Conservation (phyloP, 2,888 invertebrate species). For the Acholoe squamosa region DNA sequence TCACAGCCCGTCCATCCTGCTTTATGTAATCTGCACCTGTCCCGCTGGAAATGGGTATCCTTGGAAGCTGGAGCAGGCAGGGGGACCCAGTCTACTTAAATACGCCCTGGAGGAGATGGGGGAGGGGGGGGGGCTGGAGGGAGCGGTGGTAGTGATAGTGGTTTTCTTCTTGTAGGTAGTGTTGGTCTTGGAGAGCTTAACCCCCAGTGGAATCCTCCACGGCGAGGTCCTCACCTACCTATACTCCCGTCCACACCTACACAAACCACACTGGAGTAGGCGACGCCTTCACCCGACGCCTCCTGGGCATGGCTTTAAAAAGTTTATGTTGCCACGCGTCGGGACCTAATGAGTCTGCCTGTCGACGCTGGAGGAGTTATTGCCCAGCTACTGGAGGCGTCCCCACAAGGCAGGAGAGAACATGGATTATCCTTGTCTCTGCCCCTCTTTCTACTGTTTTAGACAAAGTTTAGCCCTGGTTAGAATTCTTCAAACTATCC, state of each 20-base stretch:
- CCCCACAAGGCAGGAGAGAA: not conserved
- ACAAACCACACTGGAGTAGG: not conserved
- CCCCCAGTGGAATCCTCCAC: too few species aligned
- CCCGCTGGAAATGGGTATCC: not conserved
- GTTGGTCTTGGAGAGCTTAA: too few species aligned
- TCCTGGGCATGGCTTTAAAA: conserved; percentile 20
- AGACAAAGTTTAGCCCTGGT: too few species aligned
- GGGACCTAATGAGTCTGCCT: not conserved
- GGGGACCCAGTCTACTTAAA: not conserved
- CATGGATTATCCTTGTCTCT: not conserved
- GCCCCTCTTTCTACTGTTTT: too few species aligned
- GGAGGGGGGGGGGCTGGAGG: too few species aligned
- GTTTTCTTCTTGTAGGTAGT: too few species aligned
- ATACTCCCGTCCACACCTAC: too few species aligned
- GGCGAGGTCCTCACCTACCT: too few species aligned
- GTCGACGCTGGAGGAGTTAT: conserved; percentile 2
- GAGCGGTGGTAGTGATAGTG: too few species aligned
- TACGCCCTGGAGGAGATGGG: not conserved
- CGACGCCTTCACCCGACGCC: not conserved
- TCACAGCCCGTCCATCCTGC: conserved; percentile 1
- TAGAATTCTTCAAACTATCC: too few species aligned
- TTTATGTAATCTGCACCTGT: conserved; percentile 5
- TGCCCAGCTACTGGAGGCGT: not conserved
- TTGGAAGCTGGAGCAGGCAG: not conserved
- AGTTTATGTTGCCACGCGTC: conserved; percentile 5